These are phyloP conservation scores for Drosophila melanocephala DNA, from an alignment of 2,888 invertebrate genomes.

Conservation along the genomic window DNA sequence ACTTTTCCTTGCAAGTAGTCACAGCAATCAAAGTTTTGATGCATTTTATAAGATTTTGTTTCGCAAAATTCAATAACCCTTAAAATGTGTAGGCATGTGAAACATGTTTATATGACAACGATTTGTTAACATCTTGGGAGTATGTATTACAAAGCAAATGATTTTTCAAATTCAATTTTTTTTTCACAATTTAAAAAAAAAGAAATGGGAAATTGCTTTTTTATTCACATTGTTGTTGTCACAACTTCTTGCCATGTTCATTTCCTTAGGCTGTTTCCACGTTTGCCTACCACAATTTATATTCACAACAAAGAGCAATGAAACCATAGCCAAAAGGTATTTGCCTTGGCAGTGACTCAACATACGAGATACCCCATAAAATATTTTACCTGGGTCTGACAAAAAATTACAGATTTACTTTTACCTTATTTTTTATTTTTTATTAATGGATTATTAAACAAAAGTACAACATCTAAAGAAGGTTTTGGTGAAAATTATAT, in stretches of 20 bases:
- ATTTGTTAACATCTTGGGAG: neutral
- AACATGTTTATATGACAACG: neutral
- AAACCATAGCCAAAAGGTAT: conserved; percentile 2
- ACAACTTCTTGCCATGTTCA: neutral
- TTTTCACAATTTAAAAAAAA: neutral
- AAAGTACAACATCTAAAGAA: neutral
- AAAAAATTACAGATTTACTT: neutral
- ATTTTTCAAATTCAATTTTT: conserved; percentile 45
- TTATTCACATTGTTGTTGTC: neutral
- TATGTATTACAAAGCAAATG: neutral
- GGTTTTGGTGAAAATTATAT: neutral
- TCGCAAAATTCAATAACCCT: neutral
- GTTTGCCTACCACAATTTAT: conserved; percentile 27
- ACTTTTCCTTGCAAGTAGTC: conserved; percentile 2
- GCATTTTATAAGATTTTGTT: neutral
- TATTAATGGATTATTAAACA: neutral
- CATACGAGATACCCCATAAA: neutral
- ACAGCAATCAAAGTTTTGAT: neutral
- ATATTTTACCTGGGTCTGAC: neutral
- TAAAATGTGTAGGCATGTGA: neutral
- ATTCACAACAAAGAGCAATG: conserved; percentile 15
- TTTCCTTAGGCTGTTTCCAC: conserved; percentile 1
- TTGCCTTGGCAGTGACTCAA: neutral
- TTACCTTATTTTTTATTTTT: neutral
- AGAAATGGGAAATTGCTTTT: neutral